Percentiles rank a stretch among this genome's conserved stretches.
phyloP scores from a whole-genome alignment of 1,140 invertebrate species.

The Meloidogyne exigua region DNA sequence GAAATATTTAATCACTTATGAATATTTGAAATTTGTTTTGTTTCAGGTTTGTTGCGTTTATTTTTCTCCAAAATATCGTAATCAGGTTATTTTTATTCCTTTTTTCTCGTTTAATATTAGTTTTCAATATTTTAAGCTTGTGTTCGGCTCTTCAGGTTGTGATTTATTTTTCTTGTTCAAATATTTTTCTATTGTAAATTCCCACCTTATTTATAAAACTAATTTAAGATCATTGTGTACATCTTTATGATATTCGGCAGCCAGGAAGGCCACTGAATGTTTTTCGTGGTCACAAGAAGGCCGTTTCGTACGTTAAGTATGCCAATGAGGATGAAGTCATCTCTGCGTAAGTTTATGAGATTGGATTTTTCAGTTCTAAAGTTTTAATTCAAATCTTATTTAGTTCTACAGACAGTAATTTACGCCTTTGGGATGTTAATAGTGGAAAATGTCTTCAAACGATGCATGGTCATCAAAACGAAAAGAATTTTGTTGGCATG shows the following conservation, averaged over 20 bases:
- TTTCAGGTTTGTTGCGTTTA: constrained; percentile 78
- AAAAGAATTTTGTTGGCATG: constrained; percentile 89
- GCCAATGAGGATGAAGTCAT: constrained; percentile 83
- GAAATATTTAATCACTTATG: too few relatives aligned
- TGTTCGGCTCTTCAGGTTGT: constrained; percentile 20
- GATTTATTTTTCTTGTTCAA: neutral
- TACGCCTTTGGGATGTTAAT: constrained; percentile 87
- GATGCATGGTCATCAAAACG: constrained; percentile 88
- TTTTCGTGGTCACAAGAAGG: constrained; percentile 88
- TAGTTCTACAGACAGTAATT: constrained; percentile 83
- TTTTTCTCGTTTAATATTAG: neutral
- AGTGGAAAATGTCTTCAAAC: constrained; percentile 75
- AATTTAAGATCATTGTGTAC: constrained; percentile 82
- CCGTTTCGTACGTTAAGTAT: constrained; percentile 93
- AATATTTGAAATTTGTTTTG: neutral
- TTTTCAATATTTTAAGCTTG: constrained; percentile 2
- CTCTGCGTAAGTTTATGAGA: constrained; percentile 71
- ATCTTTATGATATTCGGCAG: constrained; percentile 89
- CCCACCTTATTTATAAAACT: neutral
- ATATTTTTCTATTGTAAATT: too few relatives aligned
- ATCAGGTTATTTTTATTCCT: constrained; percentile 69
- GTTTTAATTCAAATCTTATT: constrained; percentile 11
- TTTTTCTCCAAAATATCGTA: constrained; percentile 83
- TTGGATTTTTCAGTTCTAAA: neutral
- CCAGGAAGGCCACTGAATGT: constrained; percentile 78